Base-by-base conservation (phyloP, 2,113 vertebrate species). In the Hiodon alosoides region DNA sequence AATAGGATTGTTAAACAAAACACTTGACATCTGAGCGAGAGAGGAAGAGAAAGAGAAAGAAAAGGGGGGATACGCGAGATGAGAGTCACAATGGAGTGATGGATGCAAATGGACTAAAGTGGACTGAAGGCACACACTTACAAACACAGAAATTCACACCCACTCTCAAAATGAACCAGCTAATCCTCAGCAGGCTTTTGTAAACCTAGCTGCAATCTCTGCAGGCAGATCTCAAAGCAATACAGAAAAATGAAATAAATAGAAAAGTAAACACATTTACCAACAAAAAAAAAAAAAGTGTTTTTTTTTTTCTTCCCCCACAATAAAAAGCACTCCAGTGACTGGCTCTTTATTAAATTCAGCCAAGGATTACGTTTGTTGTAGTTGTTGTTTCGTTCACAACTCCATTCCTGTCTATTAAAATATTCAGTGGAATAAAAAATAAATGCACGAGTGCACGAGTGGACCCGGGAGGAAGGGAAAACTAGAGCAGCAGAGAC, bases 1-100 rank as follows among this genome's bases (percentile, higher is more conserved):
- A 90, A 92, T 86, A 81, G 85, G 90, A 89, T 90, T 87, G 82
- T 73, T 68, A 86, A 84, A 81, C 79, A 82, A 83, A 84, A 82
- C 55, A 10, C 78, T 81, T 83, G 83, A 78, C 71, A 78, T 80
- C 78, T 3, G 47, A 70, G 69, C 31, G 79, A 68, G 31, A 54
- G 76, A 70, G 74, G 78, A 62, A 75, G 52, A 48, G 76, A 79
- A 59, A 65, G 14, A 61, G 72, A 48, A 52, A 46, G 57, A 2
- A 74, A 67, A 54, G n/a, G 16, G 2, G 6, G 65, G 11, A 67
- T 51, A 67, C 46, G 31, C 9, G 31, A 47, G 50, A 57, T 31
- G 14, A 3, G 14, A 67, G 59, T 61, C 61, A 55, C 50, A 60
- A 72, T 31, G 57, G 17, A 58, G 31, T 57, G 50, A 59, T 71